A percentile compares a stretch with the other conserved stretches of the same genome.
These are phyloP conservation scores for human (Homo sapiens) DNA, from an alignment of 2,113 vertebrate species.

Conservation along the genomic window DNA sequence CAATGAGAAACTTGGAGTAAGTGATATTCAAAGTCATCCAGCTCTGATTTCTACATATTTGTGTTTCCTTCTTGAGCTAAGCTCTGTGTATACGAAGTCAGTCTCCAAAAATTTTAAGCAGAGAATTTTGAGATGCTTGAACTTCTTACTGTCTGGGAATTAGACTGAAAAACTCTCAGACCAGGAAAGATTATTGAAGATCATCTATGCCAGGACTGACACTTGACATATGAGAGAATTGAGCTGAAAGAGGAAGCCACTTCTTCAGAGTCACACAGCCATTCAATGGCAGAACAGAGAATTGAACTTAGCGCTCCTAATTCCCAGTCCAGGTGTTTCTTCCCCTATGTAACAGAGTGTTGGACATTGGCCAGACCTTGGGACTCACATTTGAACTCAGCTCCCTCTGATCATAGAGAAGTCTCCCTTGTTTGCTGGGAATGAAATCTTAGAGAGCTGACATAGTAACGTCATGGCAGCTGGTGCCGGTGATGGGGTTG, in stretches of 20 bases:
- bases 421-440: neutral
- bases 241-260: neutral
- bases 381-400: neutral
- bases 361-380: neutral
- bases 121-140: neutral
- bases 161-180: neutral
- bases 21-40: too few relatives aligned
- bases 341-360: neutral
- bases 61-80: neutral
- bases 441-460: neutral
- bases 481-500: neutral
- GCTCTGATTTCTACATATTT: neutral
- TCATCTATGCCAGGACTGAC: too few relatives aligned
- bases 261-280: neutral
- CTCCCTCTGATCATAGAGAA: neutral
- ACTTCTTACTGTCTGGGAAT: neutral
- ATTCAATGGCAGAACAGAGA: neutral
- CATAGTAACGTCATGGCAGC: slow-evolving; percentile 24
- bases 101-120: neutral
- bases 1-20: neutral
- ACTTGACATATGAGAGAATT: neutral
- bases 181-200: neutral
- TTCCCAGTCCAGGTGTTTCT: neutral
- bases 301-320: neutral
- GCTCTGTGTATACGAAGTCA: neutral